A percentile compares a stretch with the other conserved stretches of the same genome.
Evolutionary conservation across 2,113 vertebrate species (phyloP).

Genomic region (Leptosomus discolor): DNA sequence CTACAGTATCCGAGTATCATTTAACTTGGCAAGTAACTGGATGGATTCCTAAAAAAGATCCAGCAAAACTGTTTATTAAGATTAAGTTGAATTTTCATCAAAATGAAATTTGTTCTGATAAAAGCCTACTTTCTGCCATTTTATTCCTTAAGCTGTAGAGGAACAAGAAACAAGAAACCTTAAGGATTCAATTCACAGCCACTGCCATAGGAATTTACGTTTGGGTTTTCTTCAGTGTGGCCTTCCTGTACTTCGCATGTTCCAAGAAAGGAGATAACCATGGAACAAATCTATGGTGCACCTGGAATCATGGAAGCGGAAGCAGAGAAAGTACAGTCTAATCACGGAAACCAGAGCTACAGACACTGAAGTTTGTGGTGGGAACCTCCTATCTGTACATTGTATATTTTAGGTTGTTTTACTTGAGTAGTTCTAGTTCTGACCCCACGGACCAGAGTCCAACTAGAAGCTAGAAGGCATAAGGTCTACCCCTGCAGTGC

Average conservation of each 20-base stretch:
- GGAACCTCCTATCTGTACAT: background rate
- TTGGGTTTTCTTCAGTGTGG: background rate
- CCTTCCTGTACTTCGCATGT: background rate
- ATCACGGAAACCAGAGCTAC: background rate
- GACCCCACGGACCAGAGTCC: background rate
- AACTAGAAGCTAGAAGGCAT: background rate
- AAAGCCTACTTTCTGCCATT: background rate
- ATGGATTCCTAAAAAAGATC: background rate
- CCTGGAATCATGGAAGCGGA: rapidly evolving
- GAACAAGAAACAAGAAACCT: background rate
- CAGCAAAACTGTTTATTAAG: background rate
- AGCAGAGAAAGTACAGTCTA: background rate
- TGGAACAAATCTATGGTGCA: background rate
- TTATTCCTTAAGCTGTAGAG: background rate
- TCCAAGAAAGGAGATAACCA: background rate
- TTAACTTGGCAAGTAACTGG: background rate
- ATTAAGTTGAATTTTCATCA: background rate
- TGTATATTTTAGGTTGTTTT: background rate
- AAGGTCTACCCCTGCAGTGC: background rate
- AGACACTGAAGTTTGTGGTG: background rate
- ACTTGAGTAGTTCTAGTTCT: rapidly evolving
- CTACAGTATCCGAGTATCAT: background rate
- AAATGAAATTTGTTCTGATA: background rate
- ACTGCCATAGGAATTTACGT: background rate
- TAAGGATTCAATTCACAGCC: background rate